Base-by-base conservation (phyloP, 2,888 invertebrate species). In the Drosophila mimetica region DNA sequence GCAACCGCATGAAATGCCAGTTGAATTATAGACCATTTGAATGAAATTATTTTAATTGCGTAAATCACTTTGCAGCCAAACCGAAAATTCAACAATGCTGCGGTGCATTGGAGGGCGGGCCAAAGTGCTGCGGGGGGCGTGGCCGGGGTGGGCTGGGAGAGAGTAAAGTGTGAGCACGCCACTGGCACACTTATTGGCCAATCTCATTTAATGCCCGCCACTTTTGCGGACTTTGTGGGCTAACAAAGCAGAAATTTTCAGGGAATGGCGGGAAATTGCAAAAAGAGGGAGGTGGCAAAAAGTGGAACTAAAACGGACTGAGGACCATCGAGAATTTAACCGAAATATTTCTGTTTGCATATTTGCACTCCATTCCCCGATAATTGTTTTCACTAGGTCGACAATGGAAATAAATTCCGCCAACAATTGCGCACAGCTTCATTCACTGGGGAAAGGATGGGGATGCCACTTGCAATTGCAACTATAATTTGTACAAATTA, bases 11-110 rank as follows among this genome's bases (percentile, higher is more conserved):
- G 71, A 82, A 87, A 87, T 86, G 75, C 86, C 75, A 86, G 77
- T 74, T 86, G 83, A 84, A 84, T 84, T 84, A 88, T 86, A 79
- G 80, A 79, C 76, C 77, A 84, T 86, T 84, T 86, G 86, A 86
- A 80, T 77, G 80, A 84, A 88, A 84, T 84, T 88, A 84, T 84
- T 84, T 84, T 88, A 84, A 84, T 84, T 84, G 88, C 84, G 88
- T 84, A 84, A 88, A 88, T 88, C 84, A 84, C 86, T 88, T 88
- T 88, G 76, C 75, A 72, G 47, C 71, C 64, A 69, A 76, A 79
- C 82, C 82, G 66, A 71, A 70, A 85, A 75, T 79, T 70, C 79
- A 87, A 85, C 81, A 81, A 84, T 75, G 78, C 75, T 70, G 86
- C 72, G 57, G 53, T 76, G 42, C 54, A 39, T 30, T 39, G 20